A percentile compares a stretch with the other conserved stretches of the same genome.
These are phyloP conservation scores for Norana najaformis DNA, from an alignment of 2,888 invertebrate species.

Conservation along the genomic window DNA sequence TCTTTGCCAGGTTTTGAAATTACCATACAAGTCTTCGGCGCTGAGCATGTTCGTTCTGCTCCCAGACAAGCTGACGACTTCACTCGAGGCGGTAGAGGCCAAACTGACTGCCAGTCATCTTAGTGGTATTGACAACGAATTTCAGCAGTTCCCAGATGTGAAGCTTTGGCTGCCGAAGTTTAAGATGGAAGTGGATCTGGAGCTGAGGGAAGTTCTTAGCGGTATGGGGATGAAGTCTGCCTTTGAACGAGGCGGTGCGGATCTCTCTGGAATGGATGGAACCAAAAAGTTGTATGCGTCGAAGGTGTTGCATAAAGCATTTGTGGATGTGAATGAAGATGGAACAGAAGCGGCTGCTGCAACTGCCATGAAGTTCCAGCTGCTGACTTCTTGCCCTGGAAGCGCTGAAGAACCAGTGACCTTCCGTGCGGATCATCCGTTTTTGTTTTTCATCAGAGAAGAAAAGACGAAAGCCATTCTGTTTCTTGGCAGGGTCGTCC, in stretches of 20 bases:
- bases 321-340: slow-evolving; percentile 52
- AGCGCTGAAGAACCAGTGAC: slow-evolving; percentile 2
- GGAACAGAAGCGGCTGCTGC: slow-evolving; percentile 52
- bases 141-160: slow-evolving; percentile 33
- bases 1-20: slow-evolving; percentile 66
- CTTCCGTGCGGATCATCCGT: slow-evolving; percentile 43
- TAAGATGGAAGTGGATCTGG: slow-evolving; percentile 41
- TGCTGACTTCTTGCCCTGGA: neutral
- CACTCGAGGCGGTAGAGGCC: slow-evolving; percentile 31
- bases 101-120: slow-evolving; percentile 32
- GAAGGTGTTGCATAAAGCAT: slow-evolving; percentile 57
- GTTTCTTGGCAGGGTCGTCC: slow-evolving; percentile 40
- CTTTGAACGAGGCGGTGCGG: slow-evolving; percentile 48
- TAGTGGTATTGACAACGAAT: neutral
- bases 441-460: slow-evolving; percentile 44
- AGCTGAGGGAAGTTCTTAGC: slow-evolving; percentile 37
- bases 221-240: slow-evolving; percentile 42
- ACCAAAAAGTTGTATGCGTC: slow-evolving; percentile 49
- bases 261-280: slow-evolving; percentile 54
- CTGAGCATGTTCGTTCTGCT: slow-evolving; percentile 45
- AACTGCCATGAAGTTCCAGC: slow-evolving; percentile 41
- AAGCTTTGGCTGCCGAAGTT: slow-evolving; percentile 44
- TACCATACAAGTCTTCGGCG: slow-evolving; percentile 68
- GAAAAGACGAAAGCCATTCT: slow-evolving; percentile 38
- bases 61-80: slow-evolving; percentile 34